Percentiles rank a stretch among this genome's conserved stretches.
Conservation (phyloP, 2,888 invertebrate genomes). For the Troilus luridus region DNA sequence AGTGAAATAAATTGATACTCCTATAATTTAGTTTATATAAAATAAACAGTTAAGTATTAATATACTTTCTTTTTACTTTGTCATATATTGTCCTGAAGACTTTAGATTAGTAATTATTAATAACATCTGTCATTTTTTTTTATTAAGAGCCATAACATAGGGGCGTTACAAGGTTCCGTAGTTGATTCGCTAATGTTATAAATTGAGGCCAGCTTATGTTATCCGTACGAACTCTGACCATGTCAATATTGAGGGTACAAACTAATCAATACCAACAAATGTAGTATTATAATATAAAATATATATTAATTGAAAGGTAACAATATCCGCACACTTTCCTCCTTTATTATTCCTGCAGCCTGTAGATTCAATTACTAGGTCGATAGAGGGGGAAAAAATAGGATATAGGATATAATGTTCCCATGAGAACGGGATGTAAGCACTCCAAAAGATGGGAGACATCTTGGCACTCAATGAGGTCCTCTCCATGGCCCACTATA, state of each 20-base stretch:
- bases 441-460: slow-evolving; percentile 21
- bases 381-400: neutral
- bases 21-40: too few species aligned
- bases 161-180: neutral
- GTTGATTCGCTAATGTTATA: neutral
- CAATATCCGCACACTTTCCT: neutral
- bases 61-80: neutral
- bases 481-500: neutral
- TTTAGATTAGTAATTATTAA: neutral
- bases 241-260: neutral
- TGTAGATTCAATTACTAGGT: neutral
- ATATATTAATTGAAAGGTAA: neutral
- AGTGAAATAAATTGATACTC: too few species aligned
- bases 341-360: neutral
- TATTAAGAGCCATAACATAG: neutral
- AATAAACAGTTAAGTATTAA: too few species aligned
- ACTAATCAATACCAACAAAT: neutral
- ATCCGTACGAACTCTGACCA: neutral
- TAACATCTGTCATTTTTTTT: neutral
- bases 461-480: neutral
- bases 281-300: neutral
- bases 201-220: neutral
- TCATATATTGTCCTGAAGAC: neutral
- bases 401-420: slow-evolving; percentile 8
- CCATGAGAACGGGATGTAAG: slow-evolving; percentile 33